Conservation (phyloP, 2,797 vertebrate species). For the Lepus oiostolus region DNA sequence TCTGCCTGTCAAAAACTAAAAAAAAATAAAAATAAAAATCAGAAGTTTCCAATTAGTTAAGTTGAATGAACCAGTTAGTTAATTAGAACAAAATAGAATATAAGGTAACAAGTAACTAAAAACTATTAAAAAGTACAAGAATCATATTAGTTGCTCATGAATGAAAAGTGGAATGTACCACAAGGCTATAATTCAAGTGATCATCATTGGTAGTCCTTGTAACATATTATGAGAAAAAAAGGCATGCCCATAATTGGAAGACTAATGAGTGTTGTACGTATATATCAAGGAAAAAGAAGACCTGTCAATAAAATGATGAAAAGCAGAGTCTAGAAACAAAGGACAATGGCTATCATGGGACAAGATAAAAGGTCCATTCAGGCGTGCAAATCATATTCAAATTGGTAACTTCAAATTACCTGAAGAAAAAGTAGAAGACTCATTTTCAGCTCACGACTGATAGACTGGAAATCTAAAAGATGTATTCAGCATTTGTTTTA, state of each 20-base stretch:
- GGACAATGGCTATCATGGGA: background rate
- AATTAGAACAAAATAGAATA: background rate
- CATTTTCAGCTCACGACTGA: background rate
- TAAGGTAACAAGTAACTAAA: background rate
- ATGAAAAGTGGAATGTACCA: background rate
- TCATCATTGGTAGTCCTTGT: background rate
- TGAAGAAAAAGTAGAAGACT: background rate
- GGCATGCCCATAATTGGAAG: background rate
- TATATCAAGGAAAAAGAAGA: background rate
- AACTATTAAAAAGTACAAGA: background rate
- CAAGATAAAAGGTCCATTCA: background rate
- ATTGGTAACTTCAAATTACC: background rate
- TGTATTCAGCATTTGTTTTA: background rate
- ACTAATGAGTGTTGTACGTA: background rate
- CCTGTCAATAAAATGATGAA: slow-evolving; percentile 40
- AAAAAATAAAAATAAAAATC: background rate
- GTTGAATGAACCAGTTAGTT: background rate
- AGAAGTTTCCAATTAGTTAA: background rate
- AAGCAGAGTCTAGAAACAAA: background rate
- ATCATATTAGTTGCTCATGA: background rate
- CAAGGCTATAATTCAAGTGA: background rate
- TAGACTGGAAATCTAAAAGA: slow-evolving; percentile 2
- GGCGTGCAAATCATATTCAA: slow-evolving; percentile 16
- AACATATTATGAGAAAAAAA: background rate
- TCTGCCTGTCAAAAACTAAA: no score